These are phyloP conservation scores for Parus major DNA, from an alignment of 2,113 vertebrate genomes.

Conservation along the genomic window DNA sequence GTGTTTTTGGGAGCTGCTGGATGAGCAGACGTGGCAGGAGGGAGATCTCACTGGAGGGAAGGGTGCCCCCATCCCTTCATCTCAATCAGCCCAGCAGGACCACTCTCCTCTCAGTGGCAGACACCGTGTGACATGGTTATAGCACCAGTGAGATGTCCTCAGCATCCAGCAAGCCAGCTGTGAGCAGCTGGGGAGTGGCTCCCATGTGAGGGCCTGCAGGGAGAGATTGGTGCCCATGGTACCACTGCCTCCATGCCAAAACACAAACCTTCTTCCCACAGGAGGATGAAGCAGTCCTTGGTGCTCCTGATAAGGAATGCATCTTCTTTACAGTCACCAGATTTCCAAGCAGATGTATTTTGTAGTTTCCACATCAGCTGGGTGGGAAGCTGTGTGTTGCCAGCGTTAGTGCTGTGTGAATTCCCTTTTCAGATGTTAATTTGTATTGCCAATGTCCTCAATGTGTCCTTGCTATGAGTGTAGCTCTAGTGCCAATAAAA, in stretches of 20 bases:
- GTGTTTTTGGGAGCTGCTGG: fast-evolving
- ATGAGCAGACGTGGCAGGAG: fast-evolving
- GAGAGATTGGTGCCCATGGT: not conserved
- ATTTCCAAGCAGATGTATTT: not conserved
- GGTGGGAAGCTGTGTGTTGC: not conserved
- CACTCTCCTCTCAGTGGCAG: not conserved
- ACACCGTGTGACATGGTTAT: fast-evolving
- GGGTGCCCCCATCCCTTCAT: not conserved
- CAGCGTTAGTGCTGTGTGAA: not conserved
- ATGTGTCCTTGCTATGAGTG: not conserved
- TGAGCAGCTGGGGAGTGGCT: fast-evolving
- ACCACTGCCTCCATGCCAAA: not conserved
- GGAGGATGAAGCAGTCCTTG: not conserved
- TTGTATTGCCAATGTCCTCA: not conserved
- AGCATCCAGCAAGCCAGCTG: not conserved
- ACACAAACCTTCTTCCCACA: not conserved
- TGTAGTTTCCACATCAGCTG: not conserved
- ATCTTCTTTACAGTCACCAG: not conserved
- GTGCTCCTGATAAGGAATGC: not conserved
- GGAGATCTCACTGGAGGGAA: not conserved
- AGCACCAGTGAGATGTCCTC: not conserved
- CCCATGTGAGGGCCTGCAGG: fast-evolving
- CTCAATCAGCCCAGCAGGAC: not conserved
- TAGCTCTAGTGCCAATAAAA: not conserved
- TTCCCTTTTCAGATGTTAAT: not conserved